These are phyloP conservation scores for Elegia similella DNA, from an alignment of 2,888 invertebrate genomes.

Conservation along the genomic window DNA sequence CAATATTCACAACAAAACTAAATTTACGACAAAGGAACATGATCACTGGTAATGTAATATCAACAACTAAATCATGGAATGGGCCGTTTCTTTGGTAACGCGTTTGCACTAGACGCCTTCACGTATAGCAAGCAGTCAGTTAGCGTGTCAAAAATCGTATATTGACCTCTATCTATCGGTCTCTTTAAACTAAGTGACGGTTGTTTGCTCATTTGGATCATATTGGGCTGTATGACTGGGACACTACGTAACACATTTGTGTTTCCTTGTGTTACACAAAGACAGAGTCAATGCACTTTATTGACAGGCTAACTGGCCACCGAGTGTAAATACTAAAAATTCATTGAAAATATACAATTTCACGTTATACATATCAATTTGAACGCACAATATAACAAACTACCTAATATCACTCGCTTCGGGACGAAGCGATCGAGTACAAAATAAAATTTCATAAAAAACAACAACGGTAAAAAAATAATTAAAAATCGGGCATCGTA, in stretches of 20 bases:
- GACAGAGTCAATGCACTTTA: background rate
- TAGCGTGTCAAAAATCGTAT: background rate
- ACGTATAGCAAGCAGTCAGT: background rate
- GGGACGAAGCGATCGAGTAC: constrained; percentile 51
- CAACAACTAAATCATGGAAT: constrained; percentile 49
- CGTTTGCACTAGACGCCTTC: constrained; percentile 55
- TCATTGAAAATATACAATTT: constrained; percentile 26
- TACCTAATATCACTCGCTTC: constrained; percentile 75
- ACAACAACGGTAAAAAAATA: constrained; percentile 72
- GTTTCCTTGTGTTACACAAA: no score
- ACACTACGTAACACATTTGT: no score
- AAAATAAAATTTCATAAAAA: constrained; percentile 74
- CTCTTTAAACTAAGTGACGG: no score
- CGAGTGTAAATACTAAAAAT: constrained; percentile 30
- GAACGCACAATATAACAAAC: constrained; percentile 53
- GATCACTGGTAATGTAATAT: constrained; percentile 37
- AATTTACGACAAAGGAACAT: constrained; percentile 49
- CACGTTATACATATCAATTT: constrained; percentile 37
- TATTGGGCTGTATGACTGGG: no score
- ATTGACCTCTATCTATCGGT: no score
- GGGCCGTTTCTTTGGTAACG: constrained; percentile 73
- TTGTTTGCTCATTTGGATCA: no score
- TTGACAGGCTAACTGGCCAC: background rate
- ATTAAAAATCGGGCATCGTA: constrained; percentile 42
- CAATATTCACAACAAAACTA: constrained; percentile 46